Base-by-base conservation (phyloP, 2,797 vertebrate species). In the Setipinna tenuifilis region DNA sequence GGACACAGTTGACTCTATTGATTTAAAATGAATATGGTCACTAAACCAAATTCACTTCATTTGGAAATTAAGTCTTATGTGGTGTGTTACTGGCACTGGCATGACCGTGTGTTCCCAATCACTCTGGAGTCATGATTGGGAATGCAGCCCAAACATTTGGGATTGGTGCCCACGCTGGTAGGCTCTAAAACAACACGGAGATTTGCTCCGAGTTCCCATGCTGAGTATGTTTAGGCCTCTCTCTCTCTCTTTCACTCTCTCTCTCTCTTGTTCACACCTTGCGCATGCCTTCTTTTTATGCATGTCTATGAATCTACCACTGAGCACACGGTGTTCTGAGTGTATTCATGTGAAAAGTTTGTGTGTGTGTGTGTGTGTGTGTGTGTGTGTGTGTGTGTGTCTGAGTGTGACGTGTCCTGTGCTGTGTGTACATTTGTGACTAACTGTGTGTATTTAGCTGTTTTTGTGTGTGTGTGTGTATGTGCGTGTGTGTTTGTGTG, bases 1-100 rank as follows among this genome's bases (percentile, higher is more conserved):
- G 50, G 35, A 78, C 35, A 78, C 71, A 78, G 35, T 78, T 78
- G 17, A 78, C 19, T 78, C 71, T 44, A 78, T 78, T 78, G 71
- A 78, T 78, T 44, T 78, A 14, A 78, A 78, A 78, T 19, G 6
- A 4, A 78, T 41, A 21, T 10, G 41, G 28, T 75, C 28, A 75
- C 68, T 19, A 44, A 44, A 78, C 31, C 35, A 44, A 78, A 78
- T 78, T 78, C 71, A 44, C 19, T 78, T 78, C 6, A 21, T 78
- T 44, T 21, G 35, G 71, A 17, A 78, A 44, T 5, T 78, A 41
- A 44, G 35, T 78, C 16, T 10, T 78, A 35, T 19, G 16, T 78
- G 31, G 31, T 41, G 31, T 78, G 16, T 78, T 78, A 44, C 71
- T 78, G 71, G 31, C 71, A 78, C 71, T 44, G 17, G 19, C 31